phyloP scores from a whole-genome alignment of 1,140 invertebrate species.

The Pseudomyrmex concolor region DNA sequence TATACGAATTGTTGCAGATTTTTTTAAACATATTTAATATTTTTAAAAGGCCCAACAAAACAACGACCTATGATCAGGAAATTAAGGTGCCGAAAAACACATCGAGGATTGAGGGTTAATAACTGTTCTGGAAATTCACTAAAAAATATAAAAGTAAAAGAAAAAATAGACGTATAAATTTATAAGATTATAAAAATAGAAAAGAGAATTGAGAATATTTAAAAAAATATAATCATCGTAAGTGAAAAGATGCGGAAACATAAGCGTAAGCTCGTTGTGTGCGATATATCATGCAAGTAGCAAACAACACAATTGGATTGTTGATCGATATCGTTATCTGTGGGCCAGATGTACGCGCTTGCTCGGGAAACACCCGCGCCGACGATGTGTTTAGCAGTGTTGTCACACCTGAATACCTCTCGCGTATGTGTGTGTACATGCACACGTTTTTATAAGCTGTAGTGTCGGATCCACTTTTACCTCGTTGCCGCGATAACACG shows the following conservation, averaged over 20 bases:
- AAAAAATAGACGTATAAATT: no score
- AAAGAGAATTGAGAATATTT: not conserved
- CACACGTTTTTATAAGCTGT: constrained; percentile 5
- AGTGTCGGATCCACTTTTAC: constrained; percentile 36
- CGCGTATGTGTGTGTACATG: not conserved
- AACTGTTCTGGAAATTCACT: no score
- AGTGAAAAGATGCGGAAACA: not conserved
- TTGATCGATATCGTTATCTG: constrained; percentile 53
- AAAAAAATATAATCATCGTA: not conserved
- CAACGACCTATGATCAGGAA: no score
- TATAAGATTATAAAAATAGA: no score
- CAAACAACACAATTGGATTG: constrained; percentile 40
- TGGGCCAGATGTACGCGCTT: constrained; percentile 45
- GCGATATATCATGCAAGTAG: constrained; percentile 19
- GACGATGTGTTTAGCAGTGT: not conserved
- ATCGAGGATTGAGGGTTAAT: no score
- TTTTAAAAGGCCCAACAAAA: no score
- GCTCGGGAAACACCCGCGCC: constrained; percentile 13
- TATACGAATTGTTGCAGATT: no score
- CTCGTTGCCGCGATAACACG: constrained; percentile 38
- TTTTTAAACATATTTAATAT: no score
- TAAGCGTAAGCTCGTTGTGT: not conserved
- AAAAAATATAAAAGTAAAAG: no score
- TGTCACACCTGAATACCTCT: constrained; percentile 47
- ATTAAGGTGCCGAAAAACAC: no score